phyloP scores from a whole-genome alignment of 2,888 invertebrate species.

The Andrena marginata region DNA sequence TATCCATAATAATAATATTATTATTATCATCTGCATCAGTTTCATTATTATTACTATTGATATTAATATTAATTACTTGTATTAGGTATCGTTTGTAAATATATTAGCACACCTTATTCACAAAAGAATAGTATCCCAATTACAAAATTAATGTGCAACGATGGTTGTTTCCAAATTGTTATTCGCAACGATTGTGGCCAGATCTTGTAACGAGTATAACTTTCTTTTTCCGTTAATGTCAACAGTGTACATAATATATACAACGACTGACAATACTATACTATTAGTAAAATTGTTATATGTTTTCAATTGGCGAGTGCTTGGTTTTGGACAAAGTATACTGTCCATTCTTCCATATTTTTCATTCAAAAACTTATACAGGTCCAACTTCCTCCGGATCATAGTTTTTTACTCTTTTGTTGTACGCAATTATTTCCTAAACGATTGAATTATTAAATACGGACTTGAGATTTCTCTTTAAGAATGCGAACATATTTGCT shows the following conservation, averaged over 20 bases:
- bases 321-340: constrained; percentile 59
- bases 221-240: constrained; percentile 48
- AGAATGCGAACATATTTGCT: too few relatives aligned
- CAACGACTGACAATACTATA: constrained; percentile 71
- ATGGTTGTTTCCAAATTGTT: constrained; percentile 36
- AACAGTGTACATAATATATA: constrained; percentile 74
- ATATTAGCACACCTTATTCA: constrained; percentile 71
- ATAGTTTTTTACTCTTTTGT: constrained; percentile 73
- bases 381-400: constrained; percentile 73
- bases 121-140: constrained; percentile 58
- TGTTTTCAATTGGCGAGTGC: constrained; percentile 61
- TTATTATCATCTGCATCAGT: constrained; percentile 43
- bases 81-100: constrained; percentile 66
- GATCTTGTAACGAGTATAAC: constrained; percentile 38
- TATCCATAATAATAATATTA: constrained; percentile 53
- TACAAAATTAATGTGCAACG: constrained; percentile 44
- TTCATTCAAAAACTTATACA: constrained; percentile 62
- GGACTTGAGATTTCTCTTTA: neutral
- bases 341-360: constrained; percentile 42
- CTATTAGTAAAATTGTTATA: constrained; percentile 70
- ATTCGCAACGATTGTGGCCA: constrained; percentile 41
- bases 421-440: constrained; percentile 73
- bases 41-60: constrained; percentile 53
- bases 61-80: constrained; percentile 60
- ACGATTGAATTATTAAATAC: neutral